phyloP scores from a whole-genome alignment of 2,888 invertebrate genomes.

The Eumerus sabulonum region DNA sequence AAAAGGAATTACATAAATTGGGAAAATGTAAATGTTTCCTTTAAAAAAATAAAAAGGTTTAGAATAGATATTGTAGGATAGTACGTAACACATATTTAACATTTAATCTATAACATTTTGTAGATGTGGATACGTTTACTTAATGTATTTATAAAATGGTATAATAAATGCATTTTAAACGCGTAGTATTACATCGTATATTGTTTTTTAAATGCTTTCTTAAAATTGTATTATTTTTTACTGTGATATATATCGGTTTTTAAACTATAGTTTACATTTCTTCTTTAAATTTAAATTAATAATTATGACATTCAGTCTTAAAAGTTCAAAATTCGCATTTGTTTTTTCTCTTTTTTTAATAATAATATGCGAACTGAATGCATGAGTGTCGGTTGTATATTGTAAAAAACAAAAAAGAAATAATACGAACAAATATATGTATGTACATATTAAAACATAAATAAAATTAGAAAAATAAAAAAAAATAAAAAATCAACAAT shows the following conservation, averaged over 20 bases:
- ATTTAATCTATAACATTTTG: constrained; percentile 13
- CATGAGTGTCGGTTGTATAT: constrained; percentile 44
- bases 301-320: constrained; percentile 66
- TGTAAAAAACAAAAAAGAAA: constrained; percentile 37
- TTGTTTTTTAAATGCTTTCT: constrained; percentile 54
- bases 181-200: constrained; percentile 27
- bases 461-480: constrained; percentile 19
- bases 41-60: too few species aligned
- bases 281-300: not conserved
- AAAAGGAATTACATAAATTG: too few species aligned
- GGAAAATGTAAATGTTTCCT: too few species aligned
- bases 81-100: too few species aligned
- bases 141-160: constrained; percentile 7
- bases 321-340: constrained; percentile 48
- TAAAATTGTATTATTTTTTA: constrained; percentile 31
- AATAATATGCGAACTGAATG: constrained; percentile 53
- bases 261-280: not conserved
- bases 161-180: constrained; percentile 47
- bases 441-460: constrained; percentile 1
- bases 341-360: too few species aligned
- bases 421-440: constrained; percentile 3
- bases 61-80: too few species aligned
- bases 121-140: constrained; percentile 6
- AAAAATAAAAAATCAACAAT: constrained; percentile 48
- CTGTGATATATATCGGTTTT: not conserved